Percentiles rank a stretch among this genome's conserved stretches.
These are phyloP conservation scores for Addax nasomaculatus DNA, from an alignment of 2,113 vertebrate genomes.

Conservation along the genomic window DNA sequence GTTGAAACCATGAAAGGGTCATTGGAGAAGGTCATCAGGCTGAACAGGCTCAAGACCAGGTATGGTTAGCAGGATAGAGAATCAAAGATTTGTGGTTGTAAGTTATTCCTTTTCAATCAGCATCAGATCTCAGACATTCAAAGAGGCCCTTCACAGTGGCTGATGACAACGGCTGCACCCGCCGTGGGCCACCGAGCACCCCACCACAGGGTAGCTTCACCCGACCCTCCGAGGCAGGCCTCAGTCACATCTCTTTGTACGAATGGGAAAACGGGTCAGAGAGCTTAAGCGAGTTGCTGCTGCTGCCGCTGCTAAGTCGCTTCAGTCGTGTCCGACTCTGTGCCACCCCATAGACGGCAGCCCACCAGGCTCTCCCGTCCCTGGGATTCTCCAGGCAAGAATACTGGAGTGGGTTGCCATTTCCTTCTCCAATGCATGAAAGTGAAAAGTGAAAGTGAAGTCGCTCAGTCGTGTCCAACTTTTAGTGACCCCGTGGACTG, in stretches of 20 bases:
- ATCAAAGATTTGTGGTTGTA: not conserved
- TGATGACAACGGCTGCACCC: rapidly evolving
- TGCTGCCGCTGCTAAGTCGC: too few relatives aligned
- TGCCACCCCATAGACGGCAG: too few relatives aligned
- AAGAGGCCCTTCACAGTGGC: not conserved
- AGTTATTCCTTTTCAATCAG: not conserved
- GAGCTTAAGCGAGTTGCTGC: not conserved
- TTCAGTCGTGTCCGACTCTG: too few relatives aligned
- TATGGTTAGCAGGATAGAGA: not conserved
- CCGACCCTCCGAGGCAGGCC: rapidly evolving
- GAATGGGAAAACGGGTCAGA: not conserved
- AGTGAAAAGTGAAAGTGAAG: too few relatives aligned
- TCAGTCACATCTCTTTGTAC: not conserved
- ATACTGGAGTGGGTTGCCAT: too few relatives aligned
- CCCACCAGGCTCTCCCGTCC: too few relatives aligned
- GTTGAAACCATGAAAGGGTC: not conserved
- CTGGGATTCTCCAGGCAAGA: too few relatives aligned
- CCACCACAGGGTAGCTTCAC: not conserved
- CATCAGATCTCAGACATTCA: not conserved
- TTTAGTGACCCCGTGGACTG: too few relatives aligned
- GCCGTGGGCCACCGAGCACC: rapidly evolving
- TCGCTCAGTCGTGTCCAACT: too few relatives aligned
- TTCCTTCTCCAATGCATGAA: too few relatives aligned
- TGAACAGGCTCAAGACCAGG: not conserved
- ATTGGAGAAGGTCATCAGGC: not conserved